Percentiles rank a stretch among this genome's conserved stretches.
Conservation (phyloP, 2,113 vertebrate genomes). For the Crotalus helleri region DNA sequence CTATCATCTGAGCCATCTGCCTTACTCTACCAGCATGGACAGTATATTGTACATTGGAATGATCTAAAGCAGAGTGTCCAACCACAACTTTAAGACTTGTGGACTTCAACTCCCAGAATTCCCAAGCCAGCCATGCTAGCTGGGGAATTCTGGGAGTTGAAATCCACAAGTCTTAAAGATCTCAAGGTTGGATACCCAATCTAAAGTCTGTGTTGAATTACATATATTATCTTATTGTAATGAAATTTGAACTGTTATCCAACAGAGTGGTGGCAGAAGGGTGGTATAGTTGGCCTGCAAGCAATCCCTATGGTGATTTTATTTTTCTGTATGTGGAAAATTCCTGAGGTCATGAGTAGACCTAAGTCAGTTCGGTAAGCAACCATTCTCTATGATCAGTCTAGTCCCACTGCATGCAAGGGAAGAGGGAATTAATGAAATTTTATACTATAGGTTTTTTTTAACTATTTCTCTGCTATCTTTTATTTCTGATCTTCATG, state of each 20-base stretch:
- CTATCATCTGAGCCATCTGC: not conserved
- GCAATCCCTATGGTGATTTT: not conserved
- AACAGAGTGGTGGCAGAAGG: not conserved
- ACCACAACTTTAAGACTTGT: not conserved
- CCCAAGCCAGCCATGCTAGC: not conserved
- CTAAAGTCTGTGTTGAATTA: too few species aligned
- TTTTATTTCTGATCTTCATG: not conserved
- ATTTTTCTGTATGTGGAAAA: not conserved
- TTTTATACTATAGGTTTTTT: not conserved
- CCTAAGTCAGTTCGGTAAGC: not conserved
- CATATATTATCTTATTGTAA: not conserved
- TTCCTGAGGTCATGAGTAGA: not conserved
- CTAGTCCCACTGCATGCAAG: not conserved
- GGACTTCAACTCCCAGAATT: not conserved
- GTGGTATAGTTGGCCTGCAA: not conserved
- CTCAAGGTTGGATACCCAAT: not conserved
- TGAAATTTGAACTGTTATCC: not conserved
- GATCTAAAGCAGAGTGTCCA: not conserved
- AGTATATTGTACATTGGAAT: not conserved
- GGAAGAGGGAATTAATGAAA: not conserved
- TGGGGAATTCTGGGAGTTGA: not conserved
- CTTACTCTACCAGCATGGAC: not conserved
- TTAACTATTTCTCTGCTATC: not conserved
- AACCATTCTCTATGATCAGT: not conserved
- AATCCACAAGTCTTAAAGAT: not conserved